Conservation (phyloP, 2,888 invertebrate genomes). For the Drosophila antonietae region DNA sequence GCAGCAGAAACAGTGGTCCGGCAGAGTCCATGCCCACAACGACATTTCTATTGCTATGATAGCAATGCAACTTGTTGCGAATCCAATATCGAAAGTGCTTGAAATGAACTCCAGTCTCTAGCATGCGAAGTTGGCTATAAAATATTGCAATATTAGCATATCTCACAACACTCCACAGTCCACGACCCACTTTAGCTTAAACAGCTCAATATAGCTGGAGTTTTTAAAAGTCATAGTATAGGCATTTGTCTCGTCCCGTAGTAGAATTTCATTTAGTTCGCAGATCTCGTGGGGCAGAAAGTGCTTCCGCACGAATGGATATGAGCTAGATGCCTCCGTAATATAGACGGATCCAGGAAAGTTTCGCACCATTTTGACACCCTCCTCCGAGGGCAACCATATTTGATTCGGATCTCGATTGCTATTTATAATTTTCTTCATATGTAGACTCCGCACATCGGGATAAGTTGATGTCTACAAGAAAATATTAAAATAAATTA, state of each 20-base stretch:
- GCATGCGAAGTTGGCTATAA: constrained; percentile 70
- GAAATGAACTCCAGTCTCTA: constrained; percentile 79
- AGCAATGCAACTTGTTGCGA: constrained; percentile 73
- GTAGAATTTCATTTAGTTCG: not conserved
- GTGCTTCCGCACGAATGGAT: constrained; percentile 5
- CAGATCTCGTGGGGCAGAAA: constrained; percentile 64
- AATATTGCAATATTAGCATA: not conserved
- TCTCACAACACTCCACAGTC: not conserved
- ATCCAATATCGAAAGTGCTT: constrained; percentile 77
- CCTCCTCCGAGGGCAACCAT: constrained; percentile 74
- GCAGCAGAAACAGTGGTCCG: constrained; percentile 80
- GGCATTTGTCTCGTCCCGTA: constrained; percentile 61
- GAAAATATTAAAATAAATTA: not conserved
- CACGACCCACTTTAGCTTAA: constrained; percentile 49
- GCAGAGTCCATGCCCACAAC: constrained; percentile 81
- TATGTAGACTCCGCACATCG: constrained; percentile 69
- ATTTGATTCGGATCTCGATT: constrained; percentile 49
- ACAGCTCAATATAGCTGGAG: constrained; percentile 79
- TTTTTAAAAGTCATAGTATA: constrained; percentile 61
- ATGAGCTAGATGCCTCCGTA: too few relatives aligned
- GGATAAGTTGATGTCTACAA: constrained; percentile 50
- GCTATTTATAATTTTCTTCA: constrained; percentile 65
- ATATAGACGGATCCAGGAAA: too few relatives aligned
- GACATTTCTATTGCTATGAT: constrained; percentile 69
- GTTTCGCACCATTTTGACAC: constrained; percentile 67